Base-by-base conservation (phyloP, 2,888 invertebrate genomes). In the Sarcophaga subvicina region DNA sequence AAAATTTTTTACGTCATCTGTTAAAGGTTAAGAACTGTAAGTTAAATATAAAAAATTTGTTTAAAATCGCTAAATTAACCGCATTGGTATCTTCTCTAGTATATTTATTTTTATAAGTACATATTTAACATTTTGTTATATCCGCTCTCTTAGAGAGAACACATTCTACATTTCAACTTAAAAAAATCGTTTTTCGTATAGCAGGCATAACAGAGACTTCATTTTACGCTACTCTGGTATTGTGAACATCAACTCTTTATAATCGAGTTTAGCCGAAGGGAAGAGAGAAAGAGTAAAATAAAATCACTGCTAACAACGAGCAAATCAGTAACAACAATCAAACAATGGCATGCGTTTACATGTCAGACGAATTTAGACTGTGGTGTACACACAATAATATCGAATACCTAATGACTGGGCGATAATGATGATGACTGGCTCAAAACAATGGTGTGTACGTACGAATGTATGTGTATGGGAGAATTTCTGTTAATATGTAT, bases 341-440 rank as follows among this genome's bases (percentile, higher is more conserved):
- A 64, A n/a, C 67, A 49, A 82, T 66, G 73, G 69, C 80, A 80
- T 83, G 83, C 87, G 89, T 88, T 87, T 73, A 75, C 76, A 85
- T 80, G 80, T 78, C 86, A 37, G 8, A 10, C 37, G 37, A 2
- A 37, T 37, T 37, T 37, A 37, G 37, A 37, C 37, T 37, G 37
- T 37, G 37, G 37, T 37, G 37, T 37, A 37, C 37, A 37, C 64
- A 79, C 75, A 79, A 80, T 70, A 64, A 70, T 59, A 62, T 62
- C 22, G 11, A 69, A 83, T 83, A 86, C 80, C 77, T 73, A 86
- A 80, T 86, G 77, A 83, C 69, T 80, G 85, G 71, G 37, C 10
- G 8, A 73, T 22, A 22, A 22, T 79, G 72, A 69, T 10, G 75
- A 25, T n/a, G 59, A 17, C 59, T 59, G n/a, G 4, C 59, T 59